A percentile compares a stretch with the other conserved stretches of the same genome.
phyloP scores from a whole-genome alignment of 1,140 invertebrate species.

The Leptestheria dahalacensis region DNA sequence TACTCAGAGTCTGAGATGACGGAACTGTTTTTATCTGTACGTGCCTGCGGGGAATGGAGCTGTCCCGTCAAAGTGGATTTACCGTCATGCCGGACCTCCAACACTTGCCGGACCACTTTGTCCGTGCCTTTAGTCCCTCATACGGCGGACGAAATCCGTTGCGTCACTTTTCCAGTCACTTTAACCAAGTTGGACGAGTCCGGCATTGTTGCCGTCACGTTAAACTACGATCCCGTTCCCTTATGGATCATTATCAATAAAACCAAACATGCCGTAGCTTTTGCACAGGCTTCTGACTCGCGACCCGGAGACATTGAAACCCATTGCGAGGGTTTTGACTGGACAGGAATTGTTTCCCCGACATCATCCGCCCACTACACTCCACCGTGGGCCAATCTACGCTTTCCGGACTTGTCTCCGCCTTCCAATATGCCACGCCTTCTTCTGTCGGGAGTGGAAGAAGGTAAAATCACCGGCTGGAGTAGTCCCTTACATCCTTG shows the following conservation, averaged over 20 bases:
- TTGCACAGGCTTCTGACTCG: slow-evolving; percentile 11
- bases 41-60: not conserved
- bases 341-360: not conserved
- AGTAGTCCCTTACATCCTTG: slow-evolving; percentile 9
- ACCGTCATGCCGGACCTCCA: not conserved
- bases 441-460: not conserved
- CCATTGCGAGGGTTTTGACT: not conserved
- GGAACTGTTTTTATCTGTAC: not conserved
- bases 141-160: not conserved
- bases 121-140: not conserved
- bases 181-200: not conserved
- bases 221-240: not conserved
- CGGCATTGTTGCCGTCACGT: not conserved
- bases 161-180: not conserved
- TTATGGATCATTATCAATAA: slow-evolving; percentile 2
- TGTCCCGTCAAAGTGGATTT: not conserved
- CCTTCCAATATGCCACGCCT: slow-evolving; percentile 5
- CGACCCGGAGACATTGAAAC: not conserved
- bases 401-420: slow-evolving; percentile 1
- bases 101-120: not conserved
- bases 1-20: not conserved
- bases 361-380: slow-evolving; percentile 6
- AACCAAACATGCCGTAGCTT: slow-evolving; percentile 2
- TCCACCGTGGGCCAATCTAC: not conserved
- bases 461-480: not conserved